Conservation (phyloP, 2,797 vertebrate genomes). For the Cacajao melanocephalus region DNA sequence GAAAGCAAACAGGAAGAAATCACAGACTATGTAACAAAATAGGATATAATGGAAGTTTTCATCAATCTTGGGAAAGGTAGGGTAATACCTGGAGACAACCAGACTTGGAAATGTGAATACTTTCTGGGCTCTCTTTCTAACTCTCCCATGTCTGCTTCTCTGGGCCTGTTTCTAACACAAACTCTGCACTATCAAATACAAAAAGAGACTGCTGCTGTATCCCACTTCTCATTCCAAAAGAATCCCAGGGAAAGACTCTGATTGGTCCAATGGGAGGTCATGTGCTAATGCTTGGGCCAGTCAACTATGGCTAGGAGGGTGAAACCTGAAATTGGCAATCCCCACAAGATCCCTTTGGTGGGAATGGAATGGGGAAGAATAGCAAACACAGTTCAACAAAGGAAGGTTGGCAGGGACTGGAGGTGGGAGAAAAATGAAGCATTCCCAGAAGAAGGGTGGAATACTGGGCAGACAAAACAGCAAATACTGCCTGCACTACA, state of each 20-base stretch:
- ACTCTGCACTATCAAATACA: background rate
- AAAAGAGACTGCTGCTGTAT: background rate
- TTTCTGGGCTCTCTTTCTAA: background rate
- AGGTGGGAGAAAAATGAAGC: too few relatives aligned
- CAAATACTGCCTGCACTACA: too few relatives aligned
- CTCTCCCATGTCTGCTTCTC: background rate
- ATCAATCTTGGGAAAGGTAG: background rate
- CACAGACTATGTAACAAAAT: background rate
- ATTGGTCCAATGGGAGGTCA: background rate
- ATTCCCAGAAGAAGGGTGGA: background rate
- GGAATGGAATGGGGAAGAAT: background rate
- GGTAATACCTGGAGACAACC: background rate
- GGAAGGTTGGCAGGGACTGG: background rate
- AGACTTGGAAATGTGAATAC: background rate
- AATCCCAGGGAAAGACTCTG: background rate
- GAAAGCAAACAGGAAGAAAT: background rate
- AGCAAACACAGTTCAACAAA: background rate
- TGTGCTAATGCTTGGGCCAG: background rate
- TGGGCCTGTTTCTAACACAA: background rate
- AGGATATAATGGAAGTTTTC: background rate
- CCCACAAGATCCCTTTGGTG: too few relatives aligned
- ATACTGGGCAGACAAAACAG: background rate
- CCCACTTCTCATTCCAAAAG: background rate
- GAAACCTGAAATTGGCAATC: background rate
- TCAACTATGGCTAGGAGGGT: background rate